Conservation (phyloP, 2,797 vertebrate species). For the Cossypha polioptera region DNA sequence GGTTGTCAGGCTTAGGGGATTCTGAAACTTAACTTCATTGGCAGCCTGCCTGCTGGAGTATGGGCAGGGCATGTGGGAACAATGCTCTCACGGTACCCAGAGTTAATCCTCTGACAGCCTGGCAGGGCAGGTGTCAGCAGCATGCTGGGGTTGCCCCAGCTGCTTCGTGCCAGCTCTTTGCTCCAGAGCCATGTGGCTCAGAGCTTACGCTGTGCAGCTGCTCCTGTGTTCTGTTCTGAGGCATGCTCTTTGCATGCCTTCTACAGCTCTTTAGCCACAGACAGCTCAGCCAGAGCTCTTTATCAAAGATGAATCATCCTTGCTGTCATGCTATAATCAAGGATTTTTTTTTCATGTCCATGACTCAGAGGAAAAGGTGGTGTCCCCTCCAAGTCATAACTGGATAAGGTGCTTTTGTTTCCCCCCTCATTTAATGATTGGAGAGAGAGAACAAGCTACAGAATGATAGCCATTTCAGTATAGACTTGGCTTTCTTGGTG, state of each 20-base stretch:
- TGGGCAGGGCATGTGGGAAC: conserved; percentile 37
- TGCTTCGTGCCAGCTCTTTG: neutral
- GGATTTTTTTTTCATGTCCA: neutral
- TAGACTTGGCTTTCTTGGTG: neutral
- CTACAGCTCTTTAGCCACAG: neutral
- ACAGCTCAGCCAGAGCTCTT: neutral
- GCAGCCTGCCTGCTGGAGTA: neutral
- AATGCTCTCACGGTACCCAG: neutral
- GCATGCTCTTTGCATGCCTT: neutral
- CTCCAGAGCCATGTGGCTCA: neutral
- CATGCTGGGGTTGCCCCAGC: neutral
- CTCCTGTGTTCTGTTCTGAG: neutral
- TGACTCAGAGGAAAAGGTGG: neutral
- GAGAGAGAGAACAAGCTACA: neutral
- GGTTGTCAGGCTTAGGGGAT: conserved; percentile 60
- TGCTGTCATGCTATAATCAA: neutral
- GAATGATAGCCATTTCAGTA: neutral
- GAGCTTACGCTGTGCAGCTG: neutral
- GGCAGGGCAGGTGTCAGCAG: neutral
- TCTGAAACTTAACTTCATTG: conserved; percentile 40
- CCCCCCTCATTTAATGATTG: neutral
- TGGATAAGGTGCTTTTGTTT: neutral
- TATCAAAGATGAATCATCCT: neutral
- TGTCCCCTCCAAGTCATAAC: neutral
- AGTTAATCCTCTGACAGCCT: conserved; percentile 6